phyloP scores from a whole-genome alignment of 2,888 invertebrate species.

The Campaea margaritaria region DNA sequence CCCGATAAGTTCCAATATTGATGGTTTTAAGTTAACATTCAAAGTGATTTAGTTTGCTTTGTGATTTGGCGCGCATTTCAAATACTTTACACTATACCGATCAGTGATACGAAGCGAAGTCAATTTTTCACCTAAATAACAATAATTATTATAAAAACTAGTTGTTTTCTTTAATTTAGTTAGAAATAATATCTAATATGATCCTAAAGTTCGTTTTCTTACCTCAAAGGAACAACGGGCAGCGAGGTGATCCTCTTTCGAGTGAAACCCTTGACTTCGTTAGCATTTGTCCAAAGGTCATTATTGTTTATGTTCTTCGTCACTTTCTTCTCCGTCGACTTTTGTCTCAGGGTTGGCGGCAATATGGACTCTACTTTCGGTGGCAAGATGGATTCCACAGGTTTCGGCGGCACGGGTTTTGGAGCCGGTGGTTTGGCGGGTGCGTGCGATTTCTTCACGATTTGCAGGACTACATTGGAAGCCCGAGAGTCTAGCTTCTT shows the following conservation, averaged over 20 bases:
- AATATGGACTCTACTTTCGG: constrained; percentile 35
- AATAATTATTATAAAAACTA: too few relatives aligned
- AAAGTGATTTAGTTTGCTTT: constrained; percentile 12
- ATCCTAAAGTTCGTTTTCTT: constrained; percentile 44
- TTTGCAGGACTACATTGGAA: constrained; percentile 71
- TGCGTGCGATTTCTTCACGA: constrained; percentile 70
- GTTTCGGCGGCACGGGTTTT: constrained; percentile 23
- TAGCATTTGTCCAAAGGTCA: constrained; percentile 73
- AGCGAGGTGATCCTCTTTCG: constrained; percentile 57
- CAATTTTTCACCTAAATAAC: too few relatives aligned
- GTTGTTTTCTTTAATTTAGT: too few relatives aligned
- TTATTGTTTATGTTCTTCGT: constrained; percentile 80
- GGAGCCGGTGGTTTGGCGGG: constrained; percentile 56
- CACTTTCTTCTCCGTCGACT: constrained; percentile 61
- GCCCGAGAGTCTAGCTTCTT: constrained; percentile 60
- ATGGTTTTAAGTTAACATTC: constrained; percentile 12
- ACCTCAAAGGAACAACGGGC: constrained; percentile 57
- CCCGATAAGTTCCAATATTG: constrained; percentile 26
- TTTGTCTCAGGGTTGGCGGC: constrained; percentile 67
- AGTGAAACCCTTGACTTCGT: constrained; percentile 54
- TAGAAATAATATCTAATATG: not conserved
- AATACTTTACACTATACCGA: constrained; percentile 44
- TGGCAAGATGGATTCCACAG: constrained; percentile 9
- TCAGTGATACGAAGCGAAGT: constrained; percentile 44
- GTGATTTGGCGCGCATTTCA: constrained; percentile 52